Evolutionary conservation across 2,113 vertebrate species (phyloP).

Genomic region (Calyptomena viridis): DNA sequence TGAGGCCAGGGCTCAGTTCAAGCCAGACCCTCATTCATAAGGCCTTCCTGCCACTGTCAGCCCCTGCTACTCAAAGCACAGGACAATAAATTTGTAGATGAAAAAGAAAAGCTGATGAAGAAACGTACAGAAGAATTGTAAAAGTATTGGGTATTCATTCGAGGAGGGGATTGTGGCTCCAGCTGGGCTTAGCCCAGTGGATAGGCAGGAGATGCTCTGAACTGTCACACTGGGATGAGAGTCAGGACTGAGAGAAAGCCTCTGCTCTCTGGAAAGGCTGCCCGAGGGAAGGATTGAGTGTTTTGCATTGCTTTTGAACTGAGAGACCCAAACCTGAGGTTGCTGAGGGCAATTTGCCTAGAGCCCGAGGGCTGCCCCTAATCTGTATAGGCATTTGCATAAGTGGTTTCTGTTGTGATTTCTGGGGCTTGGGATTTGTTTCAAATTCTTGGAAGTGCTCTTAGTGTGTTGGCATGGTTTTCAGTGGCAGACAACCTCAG

Average conservation of each 20-base stretch:
- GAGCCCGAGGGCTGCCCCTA: background rate
- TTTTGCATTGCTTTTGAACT: slow-evolving; percentile 23
- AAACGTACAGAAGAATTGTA: background rate
- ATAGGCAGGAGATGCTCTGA: background rate
- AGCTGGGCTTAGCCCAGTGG: background rate
- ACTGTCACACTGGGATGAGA: background rate
- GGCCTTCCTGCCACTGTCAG: background rate
- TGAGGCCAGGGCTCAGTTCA: background rate
- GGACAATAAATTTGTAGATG: background rate
- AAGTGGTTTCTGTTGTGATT: background rate
- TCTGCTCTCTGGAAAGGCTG: background rate
- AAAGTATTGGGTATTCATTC: background rate
- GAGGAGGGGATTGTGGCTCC: background rate
- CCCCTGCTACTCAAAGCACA: background rate
- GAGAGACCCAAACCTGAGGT: background rate
- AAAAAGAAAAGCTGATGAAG: background rate
- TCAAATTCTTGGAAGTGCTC: background rate
- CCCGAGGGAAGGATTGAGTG: background rate
- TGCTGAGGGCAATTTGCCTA: background rate
- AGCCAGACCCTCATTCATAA: background rate
- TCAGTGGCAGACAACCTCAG: background rate
- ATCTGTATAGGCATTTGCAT: slow-evolving; percentile 2
- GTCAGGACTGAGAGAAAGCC: background rate
- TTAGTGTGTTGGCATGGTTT: background rate
- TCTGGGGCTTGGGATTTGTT: background rate